Evolutionary conservation across 35 echinoderm and acorn worm species (phyloP).

Genomic region (Apostichopus californicus): DNA sequence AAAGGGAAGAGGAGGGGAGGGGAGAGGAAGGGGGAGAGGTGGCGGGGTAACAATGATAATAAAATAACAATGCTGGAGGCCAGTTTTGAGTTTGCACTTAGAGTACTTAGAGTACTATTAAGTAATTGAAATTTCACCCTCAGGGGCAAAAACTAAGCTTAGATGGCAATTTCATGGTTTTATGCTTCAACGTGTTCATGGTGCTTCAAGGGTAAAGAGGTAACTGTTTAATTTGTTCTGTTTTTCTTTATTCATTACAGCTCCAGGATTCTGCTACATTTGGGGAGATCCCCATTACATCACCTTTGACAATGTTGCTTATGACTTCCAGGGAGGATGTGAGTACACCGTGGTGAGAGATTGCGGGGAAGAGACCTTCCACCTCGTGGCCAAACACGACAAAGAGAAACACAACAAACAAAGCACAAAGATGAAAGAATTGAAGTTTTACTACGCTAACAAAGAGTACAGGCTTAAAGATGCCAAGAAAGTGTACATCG

Average conservation of each 20-base stretch:
- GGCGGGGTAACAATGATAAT: too few relatives aligned
- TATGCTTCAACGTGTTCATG: too few relatives aligned
- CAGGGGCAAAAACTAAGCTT: too few relatives aligned
- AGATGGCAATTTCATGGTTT: too few relatives aligned
- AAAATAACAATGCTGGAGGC: too few relatives aligned
- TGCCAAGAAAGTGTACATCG: constrained; percentile 45
- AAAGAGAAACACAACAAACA: constrained; percentile 21
- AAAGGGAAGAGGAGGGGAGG: too few relatives aligned
- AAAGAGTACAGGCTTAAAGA: constrained; percentile 51
- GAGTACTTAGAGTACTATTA: too few relatives aligned
- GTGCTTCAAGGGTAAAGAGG: too few relatives aligned
- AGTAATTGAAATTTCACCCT: too few relatives aligned
- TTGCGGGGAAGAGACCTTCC: constrained; percentile 23
- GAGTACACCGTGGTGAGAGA: constrained; percentile 69
- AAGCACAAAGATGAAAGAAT: constrained; percentile 36
- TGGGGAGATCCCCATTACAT: constrained; percentile 88
- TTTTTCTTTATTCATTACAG: constrained; percentile 5
- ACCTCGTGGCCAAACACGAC: constrained; percentile 26
- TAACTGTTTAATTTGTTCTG: too few relatives aligned
- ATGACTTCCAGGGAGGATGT: constrained; percentile 73
- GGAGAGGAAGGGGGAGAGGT: too few relatives aligned
- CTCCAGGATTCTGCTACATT: constrained; percentile 58
- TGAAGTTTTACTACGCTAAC: constrained; percentile 4
- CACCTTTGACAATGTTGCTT: constrained; percentile 66
- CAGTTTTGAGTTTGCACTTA: too few relatives aligned